A percentile compares a stretch with the other conserved stretches of the same genome.
Conservation (phyloP, 2,113 vertebrate species). For the Galeopterus variegatus region DNA sequence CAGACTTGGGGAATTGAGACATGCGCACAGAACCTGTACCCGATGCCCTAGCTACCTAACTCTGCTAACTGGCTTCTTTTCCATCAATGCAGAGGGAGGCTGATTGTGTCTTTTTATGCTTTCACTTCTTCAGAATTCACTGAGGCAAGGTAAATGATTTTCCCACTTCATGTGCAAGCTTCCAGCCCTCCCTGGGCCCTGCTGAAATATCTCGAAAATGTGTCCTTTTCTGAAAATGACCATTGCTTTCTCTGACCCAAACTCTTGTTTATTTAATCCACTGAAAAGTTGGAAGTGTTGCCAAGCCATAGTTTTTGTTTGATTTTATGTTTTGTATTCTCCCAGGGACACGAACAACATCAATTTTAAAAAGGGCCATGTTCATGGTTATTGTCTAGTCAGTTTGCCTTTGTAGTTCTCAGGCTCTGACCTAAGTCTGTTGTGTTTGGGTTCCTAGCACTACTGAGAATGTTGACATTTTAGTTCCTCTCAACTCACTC, state of each 20-base stretch:
- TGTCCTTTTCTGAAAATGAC: slow-evolving; percentile 28
- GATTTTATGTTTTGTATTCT: slow-evolving; percentile 80
- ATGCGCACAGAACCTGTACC: neutral
- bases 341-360: slow-evolving; percentile 70
- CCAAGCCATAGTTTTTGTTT: slow-evolving; percentile 76
- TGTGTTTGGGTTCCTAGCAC: slow-evolving; percentile 73
- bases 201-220: slow-evolving; percentile 9
- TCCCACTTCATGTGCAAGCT: neutral
- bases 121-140: neutral
- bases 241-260: slow-evolving; percentile 72
- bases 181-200: neutral
- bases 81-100: neutral
- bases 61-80: neutral
- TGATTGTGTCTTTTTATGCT: neutral
- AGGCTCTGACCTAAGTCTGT: slow-evolving; percentile 57
- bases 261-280: slow-evolving; percentile 68
- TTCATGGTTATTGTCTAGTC: slow-evolving; percentile 70
- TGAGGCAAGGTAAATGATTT: neutral
- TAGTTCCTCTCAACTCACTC: neutral
- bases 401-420: slow-evolving; percentile 43
- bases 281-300: slow-evolving; percentile 57
- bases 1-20: neutral
- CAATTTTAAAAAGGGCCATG: slow-evolving; percentile 53
- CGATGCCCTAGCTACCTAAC: neutral
- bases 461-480: slow-evolving; percentile 62